A percentile compares a stretch with the other conserved stretches of the same genome.
phyloP scores from a whole-genome alignment of 2,113 vertebrate species.

The Engystomops pustulosus region DNA sequence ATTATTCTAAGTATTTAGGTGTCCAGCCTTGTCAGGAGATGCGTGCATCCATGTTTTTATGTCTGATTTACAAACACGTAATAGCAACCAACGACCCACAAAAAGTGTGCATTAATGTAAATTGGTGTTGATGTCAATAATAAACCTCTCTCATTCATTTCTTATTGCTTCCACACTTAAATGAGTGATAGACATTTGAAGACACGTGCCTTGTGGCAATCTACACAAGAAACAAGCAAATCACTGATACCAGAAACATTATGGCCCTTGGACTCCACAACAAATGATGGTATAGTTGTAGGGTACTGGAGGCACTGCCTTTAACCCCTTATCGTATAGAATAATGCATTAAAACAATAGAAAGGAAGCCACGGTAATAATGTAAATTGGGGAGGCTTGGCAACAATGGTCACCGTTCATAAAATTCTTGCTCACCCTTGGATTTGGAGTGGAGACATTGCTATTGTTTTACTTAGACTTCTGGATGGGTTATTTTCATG shows the following conservation, averaged over 20 bases:
- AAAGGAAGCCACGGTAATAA: slow-evolving; percentile 48
- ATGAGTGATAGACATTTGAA: slow-evolving; percentile 53
- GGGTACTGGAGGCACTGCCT: slow-evolving; percentile 37
- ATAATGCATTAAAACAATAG: slow-evolving; percentile 46
- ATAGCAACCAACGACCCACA: slow-evolving; percentile 8
- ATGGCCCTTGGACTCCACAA: slow-evolving; percentile 45
- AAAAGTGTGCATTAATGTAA: slow-evolving; percentile 24
- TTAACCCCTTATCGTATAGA: slow-evolving; percentile 43
- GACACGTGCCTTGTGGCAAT: slow-evolving; percentile 25
- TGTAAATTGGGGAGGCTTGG: slow-evolving; percentile 46
- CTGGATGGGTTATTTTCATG: slow-evolving; percentile 56
- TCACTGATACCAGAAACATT: slow-evolving; percentile 56
- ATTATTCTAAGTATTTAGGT: background rate
- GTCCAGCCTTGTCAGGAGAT: background rate
- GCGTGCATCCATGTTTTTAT: slow-evolving; percentile 2
- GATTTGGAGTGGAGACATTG: slow-evolving; percentile 50
- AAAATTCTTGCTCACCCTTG: slow-evolving; percentile 25
- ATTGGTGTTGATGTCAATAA: slow-evolving; percentile 32
- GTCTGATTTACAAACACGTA: slow-evolving; percentile 11
- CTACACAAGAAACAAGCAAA: slow-evolving; percentile 52
- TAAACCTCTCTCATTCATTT: slow-evolving; percentile 42
- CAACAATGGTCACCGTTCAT: slow-evolving; percentile 50
- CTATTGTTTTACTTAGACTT: slow-evolving; percentile 47
- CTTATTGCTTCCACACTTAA: slow-evolving; percentile 59
- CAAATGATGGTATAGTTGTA: background rate